Evolutionary conservation across 2,888 invertebrate species (phyloP), one percentile per base, ranked within the genome.

Genomic region (Erynnis tages): DNA sequence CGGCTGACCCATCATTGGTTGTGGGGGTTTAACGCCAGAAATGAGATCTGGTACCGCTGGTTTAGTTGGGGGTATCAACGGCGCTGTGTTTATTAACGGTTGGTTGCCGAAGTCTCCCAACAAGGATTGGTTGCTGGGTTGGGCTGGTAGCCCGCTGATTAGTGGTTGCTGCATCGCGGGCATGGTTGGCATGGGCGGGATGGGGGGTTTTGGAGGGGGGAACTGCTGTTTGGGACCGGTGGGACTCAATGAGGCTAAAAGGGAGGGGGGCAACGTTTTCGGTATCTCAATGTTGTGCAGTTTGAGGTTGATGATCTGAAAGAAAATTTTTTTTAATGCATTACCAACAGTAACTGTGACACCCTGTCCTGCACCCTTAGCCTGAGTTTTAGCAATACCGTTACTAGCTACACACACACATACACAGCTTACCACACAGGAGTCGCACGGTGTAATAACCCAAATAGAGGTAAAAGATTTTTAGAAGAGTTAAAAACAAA

Each of bases 271-370:
- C 62, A 99, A 89, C 1, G 90, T 88, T 73, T 95, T 94, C 0
- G 99, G 99, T 46, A 99, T 91, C 74, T 98, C 97, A 68, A 95
- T 93, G 2, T 98, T 97, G 48, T 97, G 94, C 8, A 99, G 89
- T 82, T 98, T 98, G 57, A 98, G 91, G 72, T 96, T 97, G 52
- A 98, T 98, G 54, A 98, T 91, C 90, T 90, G 75, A 0, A 73
- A 77, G 21, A n/a, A n/a, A n/a, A n/a, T n/a, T n/a, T n/a, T n/a
- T n/a, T n/a, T n/a, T n/a, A n/a, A n/a, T n/a, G n/a, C n/a, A n/a
- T n/a, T n/a, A n/a, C n/a, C n/a, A n/a, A n/a, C n/a, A n/a, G n/a
- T n/a, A n/a, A n/a, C n/a, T n/a, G n/a, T n/a, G n/a, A n/a, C n/a
- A n/a, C n/a, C n/a, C n/a, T n/a, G n/a, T n/a, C n/a, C n/a, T n/a